These are phyloP conservation scores for Hyphantria cunea DNA, from an alignment of 1,140 invertebrate genomes.

Conservation along the genomic window DNA sequence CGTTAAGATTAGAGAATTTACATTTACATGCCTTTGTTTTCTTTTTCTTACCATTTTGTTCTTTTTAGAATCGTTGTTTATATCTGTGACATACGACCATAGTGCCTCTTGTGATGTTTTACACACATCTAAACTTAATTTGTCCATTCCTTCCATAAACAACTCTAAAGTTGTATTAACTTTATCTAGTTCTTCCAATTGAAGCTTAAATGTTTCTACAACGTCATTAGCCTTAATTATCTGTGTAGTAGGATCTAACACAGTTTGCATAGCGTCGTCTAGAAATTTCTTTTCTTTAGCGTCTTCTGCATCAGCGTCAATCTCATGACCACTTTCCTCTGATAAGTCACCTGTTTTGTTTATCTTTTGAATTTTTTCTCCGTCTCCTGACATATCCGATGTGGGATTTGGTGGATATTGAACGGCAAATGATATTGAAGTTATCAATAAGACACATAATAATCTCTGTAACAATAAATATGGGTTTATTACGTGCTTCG, in stretches of 20 bases:
- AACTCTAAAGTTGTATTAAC: slow-evolving; percentile 58
- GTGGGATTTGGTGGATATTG: slow-evolving; percentile 58
- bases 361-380: slow-evolving; percentile 55
- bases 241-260: slow-evolving; percentile 59
- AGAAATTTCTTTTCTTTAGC: slow-evolving; percentile 65
- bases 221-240: slow-evolving; percentile 54
- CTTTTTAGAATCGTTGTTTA: slow-evolving; percentile 65
- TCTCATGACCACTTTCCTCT: slow-evolving; percentile 67
- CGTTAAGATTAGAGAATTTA: background rate
- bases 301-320: slow-evolving; percentile 60
- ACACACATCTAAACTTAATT: slow-evolving; percentile 70
- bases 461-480: slow-evolving; percentile 48
- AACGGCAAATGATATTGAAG: slow-evolving; percentile 41
- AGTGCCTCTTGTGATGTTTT: slow-evolving; percentile 69
- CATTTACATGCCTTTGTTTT: background rate
- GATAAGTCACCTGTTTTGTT: slow-evolving; percentile 61
- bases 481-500: slow-evolving; percentile 1
- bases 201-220: slow-evolving; percentile 58
- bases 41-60: slow-evolving; percentile 66
- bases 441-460: slow-evolving; percentile 30
- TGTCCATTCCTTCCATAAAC: slow-evolving; percentile 73
- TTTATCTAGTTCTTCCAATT: slow-evolving; percentile 61
- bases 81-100: slow-evolving; percentile 72
- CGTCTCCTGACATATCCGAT: slow-evolving; percentile 71
- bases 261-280: slow-evolving; percentile 66